These are phyloP conservation scores for Nemotelus nigrinus DNA, from an alignment of 2,888 invertebrate species.

Conservation along the genomic window DNA sequence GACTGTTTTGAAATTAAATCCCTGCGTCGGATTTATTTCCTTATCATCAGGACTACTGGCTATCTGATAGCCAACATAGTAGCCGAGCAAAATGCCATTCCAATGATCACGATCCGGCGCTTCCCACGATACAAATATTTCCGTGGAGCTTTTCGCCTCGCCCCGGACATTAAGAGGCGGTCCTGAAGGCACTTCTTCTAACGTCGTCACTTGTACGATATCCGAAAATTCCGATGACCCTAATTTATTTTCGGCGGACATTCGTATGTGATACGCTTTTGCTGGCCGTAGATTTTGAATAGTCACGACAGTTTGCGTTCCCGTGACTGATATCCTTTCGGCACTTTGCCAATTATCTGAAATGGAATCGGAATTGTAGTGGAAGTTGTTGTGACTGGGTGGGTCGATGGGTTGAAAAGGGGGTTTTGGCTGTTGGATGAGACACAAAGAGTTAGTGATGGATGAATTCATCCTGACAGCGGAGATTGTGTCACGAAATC, in stretches of 20 bases:
- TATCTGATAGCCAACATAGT: constrained; percentile 86
- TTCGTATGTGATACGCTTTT: constrained; percentile 86
- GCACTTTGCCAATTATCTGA: constrained; percentile 83
- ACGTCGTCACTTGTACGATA: constrained; percentile 84
- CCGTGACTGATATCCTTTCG: constrained; percentile 82
- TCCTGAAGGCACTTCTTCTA: constrained; percentile 85
- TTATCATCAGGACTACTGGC: constrained; percentile 63
- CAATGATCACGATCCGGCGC: constrained; percentile 86
- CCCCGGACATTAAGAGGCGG: constrained; percentile 83
- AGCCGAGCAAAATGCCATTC: constrained; percentile 88
- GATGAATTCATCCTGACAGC: no score
- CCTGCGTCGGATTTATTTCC: constrained; percentile 66
- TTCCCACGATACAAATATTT: constrained; percentile 86
- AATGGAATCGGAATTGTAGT: constrained; percentile 23
- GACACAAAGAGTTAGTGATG: no score
- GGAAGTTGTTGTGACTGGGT: not conserved
- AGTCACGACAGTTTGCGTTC: constrained; percentile 82
- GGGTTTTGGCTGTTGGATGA: no score
- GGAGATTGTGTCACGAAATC: no score
- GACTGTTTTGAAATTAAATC: constrained; percentile 80
- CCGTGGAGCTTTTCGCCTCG: constrained; percentile 86
- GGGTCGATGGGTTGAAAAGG: constrained; percentile 58
- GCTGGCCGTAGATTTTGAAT: constrained; percentile 86
- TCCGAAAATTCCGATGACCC: constrained; percentile 90
- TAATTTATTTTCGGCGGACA: constrained; percentile 88